Base-by-base conservation (phyloP, 2,888 invertebrate species). In the Drosophila mercatorum region DNA sequence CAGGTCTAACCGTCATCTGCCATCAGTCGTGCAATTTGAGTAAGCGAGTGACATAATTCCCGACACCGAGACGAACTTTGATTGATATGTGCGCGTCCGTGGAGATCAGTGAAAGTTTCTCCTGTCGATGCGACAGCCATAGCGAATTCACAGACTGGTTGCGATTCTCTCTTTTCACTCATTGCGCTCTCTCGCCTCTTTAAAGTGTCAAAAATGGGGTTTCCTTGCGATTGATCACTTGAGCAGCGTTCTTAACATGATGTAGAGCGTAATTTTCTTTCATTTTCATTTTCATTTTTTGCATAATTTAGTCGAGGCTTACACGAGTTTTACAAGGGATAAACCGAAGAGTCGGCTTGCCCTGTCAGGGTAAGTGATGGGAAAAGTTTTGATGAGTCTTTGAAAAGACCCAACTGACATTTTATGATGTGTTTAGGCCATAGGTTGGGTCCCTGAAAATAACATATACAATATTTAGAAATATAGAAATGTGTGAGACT, bases 61-160 rank as follows among this genome's bases (percentile, higher is more conserved):
- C 80, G 91, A 90, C 91, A 90, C 89, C 82, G 79, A 88, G 88
- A 91, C 91, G 91, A 91, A 91, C 87, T 91, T 91, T 91, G 91
- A 91, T 91, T 91, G 91, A 91, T 91, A 83, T 78, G 88, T 77
- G 82, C 75, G 57, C 38, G 70, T 68, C 46, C 72, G 10, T 56
- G n/a, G 70, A 64, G 82, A 88, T 88, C 83, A 72, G 85, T 71
- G 82, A 78, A 84, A 80, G 75, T 72, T 68, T 41, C 69, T 36
- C 51, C n/a, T 43, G 53, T 28, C 38, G 44, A 67, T 63, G 62
- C 79, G 90, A 88, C 88, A 85, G 70, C 65, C 88, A 56, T 82
- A 28, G 78, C 89, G 80, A 89, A 89, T 90, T 78, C 53, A 22
- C 28, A 47, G 70, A 79, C 75, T 73, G 72, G 77, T 78, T 80